Evolutionary conservation across 2,888 invertebrate genomes (phyloP).

Genomic region (Neoascia interrupta): DNA sequence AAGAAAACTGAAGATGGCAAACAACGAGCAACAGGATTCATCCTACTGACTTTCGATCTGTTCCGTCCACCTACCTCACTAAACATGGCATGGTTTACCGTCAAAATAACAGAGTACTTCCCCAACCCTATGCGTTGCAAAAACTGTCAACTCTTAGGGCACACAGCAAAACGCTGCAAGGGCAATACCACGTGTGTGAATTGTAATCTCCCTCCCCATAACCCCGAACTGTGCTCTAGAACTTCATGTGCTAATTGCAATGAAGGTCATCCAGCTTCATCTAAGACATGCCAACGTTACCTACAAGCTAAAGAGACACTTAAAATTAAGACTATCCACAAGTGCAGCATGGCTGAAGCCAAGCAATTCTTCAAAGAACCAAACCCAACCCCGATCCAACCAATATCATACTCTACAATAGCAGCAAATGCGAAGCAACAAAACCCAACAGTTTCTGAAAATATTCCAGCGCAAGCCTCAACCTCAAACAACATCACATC

Average conservation of each 20-base stretch:
- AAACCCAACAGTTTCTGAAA: too few species aligned
- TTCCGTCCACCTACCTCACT: neutral
- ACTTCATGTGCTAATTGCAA: neutral
- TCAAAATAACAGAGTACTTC: neutral
- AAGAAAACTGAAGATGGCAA: neutral
- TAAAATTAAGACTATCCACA: neutral
- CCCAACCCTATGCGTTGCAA: slow-evolving; percentile 12
- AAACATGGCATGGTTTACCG: neutral
- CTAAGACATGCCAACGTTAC: neutral
- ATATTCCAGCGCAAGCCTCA: too few species aligned
- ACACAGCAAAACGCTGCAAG: slow-evolving; percentile 6
- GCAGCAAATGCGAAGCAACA: too few species aligned
- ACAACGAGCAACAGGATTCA: neutral
- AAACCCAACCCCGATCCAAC: too few species aligned
- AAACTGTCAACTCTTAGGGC: slow-evolving; percentile 9
- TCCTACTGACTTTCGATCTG: slow-evolving; percentile 1
- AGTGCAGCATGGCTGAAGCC: slow-evolving; percentile 8
- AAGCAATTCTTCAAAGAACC: neutral
- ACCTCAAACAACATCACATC: too few species aligned
- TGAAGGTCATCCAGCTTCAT: neutral
- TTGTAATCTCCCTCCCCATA: neutral
- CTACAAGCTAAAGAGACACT: slow-evolving; percentile 6
- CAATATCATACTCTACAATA: too few species aligned
- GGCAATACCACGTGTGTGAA: neutral
- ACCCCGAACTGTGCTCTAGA: neutral